These are phyloP conservation scores for Rhinatrema bivittatum DNA, from an alignment of 2,797 vertebrate genomes.

Conservation along the genomic window DNA sequence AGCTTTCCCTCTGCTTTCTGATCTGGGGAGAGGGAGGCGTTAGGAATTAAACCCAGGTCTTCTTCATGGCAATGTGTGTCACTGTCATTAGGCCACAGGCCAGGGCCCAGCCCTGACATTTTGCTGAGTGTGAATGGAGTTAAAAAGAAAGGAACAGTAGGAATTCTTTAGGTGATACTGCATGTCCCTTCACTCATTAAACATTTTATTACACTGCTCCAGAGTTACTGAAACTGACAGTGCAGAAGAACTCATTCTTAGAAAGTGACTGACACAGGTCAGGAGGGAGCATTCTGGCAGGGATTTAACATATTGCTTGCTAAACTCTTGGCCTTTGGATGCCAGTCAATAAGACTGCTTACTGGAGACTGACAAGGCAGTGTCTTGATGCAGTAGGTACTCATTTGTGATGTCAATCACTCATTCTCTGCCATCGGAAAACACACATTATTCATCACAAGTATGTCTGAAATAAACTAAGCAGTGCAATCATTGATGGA, in stretches of 20 bases:
- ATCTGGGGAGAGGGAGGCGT: no score
- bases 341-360: not conserved
- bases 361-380: not conserved
- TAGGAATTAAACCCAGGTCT: no score
- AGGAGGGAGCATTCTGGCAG: not conserved
- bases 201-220: not conserved
- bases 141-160: no score
- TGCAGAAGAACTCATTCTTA: accelerated
- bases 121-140: no score
- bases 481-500: no score
- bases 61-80: no score
- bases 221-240: conserved; percentile 1
- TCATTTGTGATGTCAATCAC: conserved; percentile 1
- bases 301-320: not conserved
- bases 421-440: not conserved
- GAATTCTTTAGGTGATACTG: not conserved
- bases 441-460: not conserved
- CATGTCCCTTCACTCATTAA: not conserved
- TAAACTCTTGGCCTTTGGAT: not conserved
- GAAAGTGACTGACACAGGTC: not conserved
- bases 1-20: no score
- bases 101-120: no score
- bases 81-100: no score
- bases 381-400: conserved; percentile 1
- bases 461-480: no score